Base-by-base conservation (phyloP, 2,797 vertebrate species). In the Periparus ater region DNA sequence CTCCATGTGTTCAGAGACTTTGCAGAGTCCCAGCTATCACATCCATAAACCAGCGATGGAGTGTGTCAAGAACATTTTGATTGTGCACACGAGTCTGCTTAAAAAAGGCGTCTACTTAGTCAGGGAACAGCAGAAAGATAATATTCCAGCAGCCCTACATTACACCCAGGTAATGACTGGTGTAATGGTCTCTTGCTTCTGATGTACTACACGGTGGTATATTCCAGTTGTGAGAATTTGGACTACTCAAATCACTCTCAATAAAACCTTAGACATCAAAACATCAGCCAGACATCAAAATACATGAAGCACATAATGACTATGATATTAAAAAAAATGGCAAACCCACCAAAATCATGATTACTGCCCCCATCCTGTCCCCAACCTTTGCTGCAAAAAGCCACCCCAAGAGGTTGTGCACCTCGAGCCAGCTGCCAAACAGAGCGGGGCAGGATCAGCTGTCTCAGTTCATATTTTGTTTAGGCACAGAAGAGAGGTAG, bases 1-100 rank as follows among this genome's bases (percentile, higher is more conserved):
- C 57, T 89, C 95, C 94, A 86, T 93, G 94, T 96, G 94, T 93
- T 95, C 6, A 3, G 93, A 95, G 96, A 81, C 67, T 92, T 72
- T 34, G 67, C 42, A 68, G 54, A 94, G 87, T 93, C 96, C 93
- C 94, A 79, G 40, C 65, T 38, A 85, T 67, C 13, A 1, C 87
- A 94, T 94, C 65, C 91, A 73, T 93, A 93, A 92, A 89, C 13
- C 18, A 74, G 71, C 19, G 4, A 77, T 4, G 7, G 77, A 94
- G 85, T 58, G 57, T 77, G 87, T 95, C 85, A 92, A 47, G 94
- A 95, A 93, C 72, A 61, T 88, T 93, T 54, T 58, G 73, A 93
- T 91, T 90, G 85, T 71, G 87, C 94, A 88, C 93, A 66, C 0
- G 67, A 92, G 85, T 29, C 88, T 77, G 91, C 47, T 95, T 89